A percentile compares a stretch with the other conserved stretches of the same genome.
phyloP scores from a whole-genome alignment of 2,113 vertebrate species.

The Tenebrosternarchus preto region DNA sequence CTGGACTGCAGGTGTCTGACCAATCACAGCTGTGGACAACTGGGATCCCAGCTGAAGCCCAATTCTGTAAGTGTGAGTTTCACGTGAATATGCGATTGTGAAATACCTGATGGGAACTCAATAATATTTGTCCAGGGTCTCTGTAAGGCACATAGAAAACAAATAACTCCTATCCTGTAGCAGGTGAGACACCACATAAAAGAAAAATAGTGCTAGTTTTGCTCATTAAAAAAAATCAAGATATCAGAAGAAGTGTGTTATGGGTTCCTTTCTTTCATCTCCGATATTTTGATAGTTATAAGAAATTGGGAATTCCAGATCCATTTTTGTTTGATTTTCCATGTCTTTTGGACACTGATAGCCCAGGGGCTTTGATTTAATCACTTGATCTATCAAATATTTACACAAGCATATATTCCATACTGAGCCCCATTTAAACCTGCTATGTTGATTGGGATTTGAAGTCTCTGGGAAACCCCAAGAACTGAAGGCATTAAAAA shows the following conservation, averaged over 20 bases:
- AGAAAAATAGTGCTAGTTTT: background rate
- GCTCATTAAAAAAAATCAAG: too few relatives aligned
- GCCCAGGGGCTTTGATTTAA: background rate
- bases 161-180: background rate
- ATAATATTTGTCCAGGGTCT: background rate
- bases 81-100: background rate
- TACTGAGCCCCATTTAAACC: background rate
- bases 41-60: background rate
- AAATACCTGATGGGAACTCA: background rate
- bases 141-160: background rate
- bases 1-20: background rate
- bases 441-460: background rate
- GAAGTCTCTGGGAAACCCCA: conserved; percentile 4
- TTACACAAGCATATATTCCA: conserved; percentile 6
- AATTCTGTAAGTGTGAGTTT: background rate
- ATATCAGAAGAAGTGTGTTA: background rate
- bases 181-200: background rate
- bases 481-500: conserved; percentile 19
- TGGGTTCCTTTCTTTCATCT: background rate
- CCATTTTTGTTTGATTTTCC: background rate
- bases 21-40: conserved; percentile 21
- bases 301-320: background rate
- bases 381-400: conserved; percentile 10
- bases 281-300: background rate
- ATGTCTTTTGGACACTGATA: conserved; percentile 4